Conservation (phyloP, 1,140 invertebrate species). For the Ceratitis capitata region DNA sequence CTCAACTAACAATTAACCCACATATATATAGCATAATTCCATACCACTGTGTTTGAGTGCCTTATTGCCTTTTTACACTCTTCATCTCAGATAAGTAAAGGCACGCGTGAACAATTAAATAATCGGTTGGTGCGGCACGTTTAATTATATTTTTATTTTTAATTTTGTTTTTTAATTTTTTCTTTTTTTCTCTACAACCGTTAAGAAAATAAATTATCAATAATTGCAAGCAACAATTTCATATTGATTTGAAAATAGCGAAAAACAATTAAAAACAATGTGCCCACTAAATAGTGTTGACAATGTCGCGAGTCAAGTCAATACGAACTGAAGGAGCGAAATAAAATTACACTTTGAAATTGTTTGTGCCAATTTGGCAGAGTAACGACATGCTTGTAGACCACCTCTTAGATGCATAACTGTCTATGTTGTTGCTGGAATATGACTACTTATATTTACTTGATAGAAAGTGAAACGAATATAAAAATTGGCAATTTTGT, state of each 20-base stretch:
- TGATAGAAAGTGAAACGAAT: slow-evolving; percentile 1
- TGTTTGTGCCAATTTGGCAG: slow-evolving; percentile 21
- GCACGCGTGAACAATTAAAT: slow-evolving; percentile 27
- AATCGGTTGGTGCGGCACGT: neutral
- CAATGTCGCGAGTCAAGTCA: too few species aligned
- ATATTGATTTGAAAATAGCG: slow-evolving; percentile 10
- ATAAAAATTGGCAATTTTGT: neutral
- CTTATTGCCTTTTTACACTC: neutral
- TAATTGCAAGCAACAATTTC: neutral
- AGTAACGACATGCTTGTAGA: neutral
- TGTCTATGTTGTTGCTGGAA: neutral
- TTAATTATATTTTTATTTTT: too few species aligned
- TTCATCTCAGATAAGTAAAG: neutral
- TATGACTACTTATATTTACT: neutral
- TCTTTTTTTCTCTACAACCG: neutral
- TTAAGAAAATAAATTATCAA: neutral
- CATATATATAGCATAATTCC: neutral
- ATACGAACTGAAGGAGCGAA: neutral
- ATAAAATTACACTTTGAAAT: neutral
- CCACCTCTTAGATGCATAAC: neutral
- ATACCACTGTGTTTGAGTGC: neutral
- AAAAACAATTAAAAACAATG: neutral
- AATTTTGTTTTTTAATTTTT: neutral
- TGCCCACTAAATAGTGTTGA: neutral
- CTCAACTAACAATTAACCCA: too few species aligned